These are phyloP conservation scores for Drosophila virilis DNA, from an alignment of 1,140 invertebrate genomes.

Conservation along the genomic window DNA sequence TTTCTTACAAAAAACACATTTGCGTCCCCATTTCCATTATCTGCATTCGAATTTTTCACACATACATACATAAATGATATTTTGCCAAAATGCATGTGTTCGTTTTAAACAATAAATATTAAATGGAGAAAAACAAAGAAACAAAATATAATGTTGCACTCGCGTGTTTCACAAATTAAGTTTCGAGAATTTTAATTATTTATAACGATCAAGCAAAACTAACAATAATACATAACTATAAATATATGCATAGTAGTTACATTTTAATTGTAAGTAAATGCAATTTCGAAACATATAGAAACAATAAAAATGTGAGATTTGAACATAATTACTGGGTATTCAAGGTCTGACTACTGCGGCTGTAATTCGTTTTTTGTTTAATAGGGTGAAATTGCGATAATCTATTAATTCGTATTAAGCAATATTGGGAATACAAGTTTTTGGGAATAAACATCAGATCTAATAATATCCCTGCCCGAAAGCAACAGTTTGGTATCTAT, in stretches of 20 bases:
- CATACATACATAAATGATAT: conserved; percentile 38
- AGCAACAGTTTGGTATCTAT: too few species aligned
- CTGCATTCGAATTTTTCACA: conserved; percentile 17
- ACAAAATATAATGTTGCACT: conserved; percentile 49
- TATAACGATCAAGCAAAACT: conserved; percentile 52
- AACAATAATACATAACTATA: conserved; percentile 61
- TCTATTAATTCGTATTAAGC: too few species aligned
- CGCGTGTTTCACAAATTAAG: conserved; percentile 66
- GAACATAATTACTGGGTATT: conserved; percentile 39
- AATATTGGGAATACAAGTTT: too few species aligned
- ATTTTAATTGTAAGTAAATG: conserved; percentile 77
- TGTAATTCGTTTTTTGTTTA: neutral
- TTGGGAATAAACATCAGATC: too few species aligned
- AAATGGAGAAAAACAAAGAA: conserved; percentile 18
- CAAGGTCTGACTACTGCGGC: too few species aligned
- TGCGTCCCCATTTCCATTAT: conserved; percentile 46
- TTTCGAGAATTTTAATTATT: conserved; percentile 74
- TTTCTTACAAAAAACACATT: conserved; percentile 43
- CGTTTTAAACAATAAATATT: conserved; percentile 65
- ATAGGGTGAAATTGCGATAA: too few species aligned
- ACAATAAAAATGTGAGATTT: conserved; percentile 83
- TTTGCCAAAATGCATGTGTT: conserved; percentile 80
- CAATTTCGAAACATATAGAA: conserved; percentile 81
- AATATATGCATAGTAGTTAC: conserved; percentile 77
- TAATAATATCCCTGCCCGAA: too few species aligned